Base-by-base conservation (phyloP, 2,113 vertebrate species). In the Caloenas nicobarica region DNA sequence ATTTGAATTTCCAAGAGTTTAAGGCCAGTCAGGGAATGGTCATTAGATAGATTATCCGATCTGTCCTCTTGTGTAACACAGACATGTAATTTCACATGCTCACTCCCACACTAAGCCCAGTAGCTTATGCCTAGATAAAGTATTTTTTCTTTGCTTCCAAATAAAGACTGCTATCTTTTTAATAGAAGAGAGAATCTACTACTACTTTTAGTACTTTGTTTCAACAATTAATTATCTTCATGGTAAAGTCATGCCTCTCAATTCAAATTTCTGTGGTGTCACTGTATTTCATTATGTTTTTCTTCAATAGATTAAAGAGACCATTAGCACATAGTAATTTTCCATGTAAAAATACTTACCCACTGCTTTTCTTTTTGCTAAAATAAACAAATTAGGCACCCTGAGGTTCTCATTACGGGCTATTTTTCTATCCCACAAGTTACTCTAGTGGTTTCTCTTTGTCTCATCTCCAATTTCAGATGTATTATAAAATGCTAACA, bases 351-450 rank as follows among this genome's bases (percentile, higher is more conserved):
- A 89, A 83, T 62, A 77, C 16, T 81, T 57, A 56, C 2, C 7
- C 21, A 33, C 36, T 70, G 58, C 53, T 66, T 89, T 86, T 89
- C 33, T 92, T 85, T 46, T 86, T 80, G 68, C 66, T 77, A 73
- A 86, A 89, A 82, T 66, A 76, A 91, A 79, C 36, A 62, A 66
- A 69, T 42, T 10, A 54, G 33, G 36, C 72, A 73, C 53, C 51
- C 79, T 74, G 40, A 58, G 22, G 50, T 42, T 88, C 51, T 81
- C 36, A 58, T 46, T 14, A 54, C 13, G 58, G 50, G 40, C 50
- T 57, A n/a, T 51, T 81, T 95, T 84, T 81, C 69, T 69, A 48
- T 64, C 16, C 36, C 54, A 72, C 50, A 58, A 87, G 16, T 53
- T 42, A 82, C 33, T 25, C 10, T 0, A 34, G 44, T 58, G 56